Percentiles rank a stretch among this genome's conserved stretches.
phyloP scores from a whole-genome alignment of 1,140 invertebrate genomes.

The Charaxes varanes region DNA sequence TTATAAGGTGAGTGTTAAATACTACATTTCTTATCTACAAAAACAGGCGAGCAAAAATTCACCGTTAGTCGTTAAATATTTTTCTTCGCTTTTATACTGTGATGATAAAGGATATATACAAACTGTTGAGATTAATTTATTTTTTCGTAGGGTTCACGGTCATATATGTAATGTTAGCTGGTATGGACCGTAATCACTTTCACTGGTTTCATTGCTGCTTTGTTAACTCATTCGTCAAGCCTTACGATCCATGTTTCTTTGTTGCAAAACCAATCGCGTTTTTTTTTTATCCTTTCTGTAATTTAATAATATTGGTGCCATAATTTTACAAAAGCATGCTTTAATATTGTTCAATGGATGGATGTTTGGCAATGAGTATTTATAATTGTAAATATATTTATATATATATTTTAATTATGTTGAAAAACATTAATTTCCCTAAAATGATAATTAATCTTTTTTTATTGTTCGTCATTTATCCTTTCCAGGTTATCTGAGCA shows the following conservation, averaged over 20 bases:
- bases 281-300: slow-evolving; percentile 6
- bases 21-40: slow-evolving; percentile 42
- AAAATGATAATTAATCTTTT: too few relatives aligned
- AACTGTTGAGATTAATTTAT: slow-evolving; percentile 15
- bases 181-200: slow-evolving; percentile 30
- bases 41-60: slow-evolving; percentile 47
- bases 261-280: slow-evolving; percentile 19
- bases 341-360: too few relatives aligned
- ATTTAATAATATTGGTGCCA: background rate
- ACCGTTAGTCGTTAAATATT: slow-evolving; percentile 42
- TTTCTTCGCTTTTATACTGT: slow-evolving; percentile 15
- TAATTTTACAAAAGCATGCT: slow-evolving; percentile 1
- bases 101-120: slow-evolving; percentile 2
- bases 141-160: slow-evolving; percentile 34
- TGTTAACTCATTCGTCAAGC: slow-evolving; percentile 25
- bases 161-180: slow-evolving; percentile 16
- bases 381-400: too few relatives aligned
- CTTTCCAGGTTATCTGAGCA: too few relatives aligned
- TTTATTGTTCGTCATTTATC: too few relatives aligned
- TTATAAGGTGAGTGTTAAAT: slow-evolving; percentile 75
- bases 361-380: too few relatives aligned
- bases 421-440: too few relatives aligned
- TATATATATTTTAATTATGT: too few relatives aligned
- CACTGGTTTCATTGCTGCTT: slow-evolving; percentile 34
- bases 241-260: slow-evolving; percentile 25